Percentiles rank a stretch among this genome's conserved stretches.
Evolutionary conservation across 2,113 vertebrate species (phyloP).

Genomic region (Saimiri boliviensis): DNA sequence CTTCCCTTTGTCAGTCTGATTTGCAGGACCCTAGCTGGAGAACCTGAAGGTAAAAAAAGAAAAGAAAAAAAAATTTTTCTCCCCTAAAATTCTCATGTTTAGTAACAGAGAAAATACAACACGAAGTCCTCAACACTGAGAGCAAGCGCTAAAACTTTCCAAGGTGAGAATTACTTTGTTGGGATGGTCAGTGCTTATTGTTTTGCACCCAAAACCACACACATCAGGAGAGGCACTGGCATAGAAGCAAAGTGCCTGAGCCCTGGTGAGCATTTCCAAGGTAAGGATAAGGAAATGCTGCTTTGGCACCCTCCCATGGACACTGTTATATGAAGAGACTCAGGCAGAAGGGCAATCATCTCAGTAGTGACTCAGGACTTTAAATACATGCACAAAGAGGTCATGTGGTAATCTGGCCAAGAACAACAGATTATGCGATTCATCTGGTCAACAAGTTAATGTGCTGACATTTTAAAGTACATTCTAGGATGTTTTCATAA

Average conservation of each 20-base stretch:
- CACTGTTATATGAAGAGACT: neutral
- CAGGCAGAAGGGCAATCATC: fast-evolving
- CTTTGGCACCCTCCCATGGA: neutral
- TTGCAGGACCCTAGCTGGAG: neutral
- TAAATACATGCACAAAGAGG: no score
- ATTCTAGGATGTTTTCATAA: neutral
- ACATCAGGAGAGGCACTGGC: neutral
- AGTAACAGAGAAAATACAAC: neutral
- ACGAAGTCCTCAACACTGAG: neutral
- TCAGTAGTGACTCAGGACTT: neutral
- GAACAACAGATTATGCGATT: neutral
- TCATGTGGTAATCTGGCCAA: neutral
- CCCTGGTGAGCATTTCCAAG: neutral
- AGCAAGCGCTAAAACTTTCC: neutral
- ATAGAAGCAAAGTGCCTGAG: neutral
- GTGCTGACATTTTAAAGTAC: neutral
- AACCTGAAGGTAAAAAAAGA: neutral
- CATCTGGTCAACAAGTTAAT: neutral
- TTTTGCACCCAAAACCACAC: fast-evolving
- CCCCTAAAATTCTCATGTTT: neutral
- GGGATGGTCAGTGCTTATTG: neutral
- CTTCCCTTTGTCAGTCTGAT: neutral
- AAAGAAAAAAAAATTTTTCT: neutral
- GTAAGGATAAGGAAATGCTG: neutral
- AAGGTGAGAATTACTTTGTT: neutral